Base-by-base conservation (phyloP, 2,797 vertebrate species). In the Myripristis murdjan region DNA sequence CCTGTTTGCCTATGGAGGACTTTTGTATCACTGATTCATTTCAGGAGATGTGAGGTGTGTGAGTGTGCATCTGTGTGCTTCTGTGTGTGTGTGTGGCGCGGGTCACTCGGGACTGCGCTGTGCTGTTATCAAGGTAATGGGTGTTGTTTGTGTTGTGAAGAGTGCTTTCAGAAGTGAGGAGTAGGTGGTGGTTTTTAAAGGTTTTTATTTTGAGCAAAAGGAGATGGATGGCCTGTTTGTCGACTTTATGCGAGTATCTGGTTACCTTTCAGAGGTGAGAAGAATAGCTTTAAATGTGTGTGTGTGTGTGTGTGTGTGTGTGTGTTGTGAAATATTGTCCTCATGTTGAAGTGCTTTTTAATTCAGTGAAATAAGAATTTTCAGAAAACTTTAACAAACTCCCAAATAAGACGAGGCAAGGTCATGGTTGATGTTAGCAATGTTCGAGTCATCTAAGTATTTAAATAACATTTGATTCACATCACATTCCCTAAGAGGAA, bases 1-100 rank as follows among this genome's bases (percentile, higher is more conserved):
- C 71, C 83, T 79, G 65, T 83, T 73, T 83, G 62, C 64, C 68
- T 26, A 52, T 55, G 44, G 68, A 83, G 46, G 64, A 70, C 67
- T 23, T 47, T 76, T 53, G 60, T 33, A 52, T 51, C 37, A 58
- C 58, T 69, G 59, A 81, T 64, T 77, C 55, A 52, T 81, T 77
- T 85, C 37, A 39, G 46, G 58, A 60, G 16, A 78, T 16, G 54
- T 23, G 31, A 18, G 33, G 31, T 22, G 31, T 39, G 33, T 39
- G 54, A 39, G n/a, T 10, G 54, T 23, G 9, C 52, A 47, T 64
- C 58, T 33, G 57, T 26, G 41, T 1, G 28, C n/a, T n/a, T n/a
- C n/a, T 10, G 52, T 35, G 49, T 24, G 59, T 72, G 54, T 66
- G 44, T 70, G 43, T 58, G 64, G 23, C 37, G 57, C 41, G 49